phyloP scores from a whole-genome alignment of 2,888 invertebrate genomes.

The Labia minor region DNA sequence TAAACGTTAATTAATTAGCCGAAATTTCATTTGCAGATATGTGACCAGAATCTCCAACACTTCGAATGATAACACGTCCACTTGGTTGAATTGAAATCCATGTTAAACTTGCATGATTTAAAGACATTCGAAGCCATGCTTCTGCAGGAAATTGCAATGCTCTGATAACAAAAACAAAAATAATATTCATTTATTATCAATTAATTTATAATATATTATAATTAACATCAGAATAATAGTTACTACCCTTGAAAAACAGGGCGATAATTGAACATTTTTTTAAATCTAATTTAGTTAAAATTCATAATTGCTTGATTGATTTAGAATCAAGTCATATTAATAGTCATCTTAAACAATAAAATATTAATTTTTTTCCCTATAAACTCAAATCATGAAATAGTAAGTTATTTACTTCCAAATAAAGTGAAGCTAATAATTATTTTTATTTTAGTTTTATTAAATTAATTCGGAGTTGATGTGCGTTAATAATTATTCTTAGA shows the following conservation, averaged over 20 bases:
- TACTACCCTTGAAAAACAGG: slow-evolving; percentile 15
- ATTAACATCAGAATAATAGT: not conserved
- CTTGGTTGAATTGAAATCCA: slow-evolving; percentile 77
- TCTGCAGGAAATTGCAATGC: slow-evolving; percentile 94
- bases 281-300: too few relatives aligned
- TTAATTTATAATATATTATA: not conserved
- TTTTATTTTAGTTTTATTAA: too few relatives aligned
- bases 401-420: too few relatives aligned
- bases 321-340: too few relatives aligned
- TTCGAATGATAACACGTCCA: slow-evolving; percentile 72
- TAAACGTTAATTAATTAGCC: slow-evolving; percentile 27
- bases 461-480: too few relatives aligned
- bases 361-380: too few relatives aligned
- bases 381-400: too few relatives aligned
- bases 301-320: too few relatives aligned
- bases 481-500: too few relatives aligned
- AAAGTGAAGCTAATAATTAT: too few relatives aligned
- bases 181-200: slow-evolving; percentile 16
- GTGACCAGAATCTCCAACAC: slow-evolving; percentile 81
- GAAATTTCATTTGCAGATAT: slow-evolving; percentile 62
- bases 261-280: not conserved
- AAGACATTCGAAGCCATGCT: slow-evolving; percentile 85
- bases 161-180: slow-evolving; percentile 47
- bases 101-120: slow-evolving; percentile 89
- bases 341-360: too few relatives aligned